Evolutionary conservation across 2,888 invertebrate species (phyloP).

Genomic region (Masnerella sp.): DNA sequence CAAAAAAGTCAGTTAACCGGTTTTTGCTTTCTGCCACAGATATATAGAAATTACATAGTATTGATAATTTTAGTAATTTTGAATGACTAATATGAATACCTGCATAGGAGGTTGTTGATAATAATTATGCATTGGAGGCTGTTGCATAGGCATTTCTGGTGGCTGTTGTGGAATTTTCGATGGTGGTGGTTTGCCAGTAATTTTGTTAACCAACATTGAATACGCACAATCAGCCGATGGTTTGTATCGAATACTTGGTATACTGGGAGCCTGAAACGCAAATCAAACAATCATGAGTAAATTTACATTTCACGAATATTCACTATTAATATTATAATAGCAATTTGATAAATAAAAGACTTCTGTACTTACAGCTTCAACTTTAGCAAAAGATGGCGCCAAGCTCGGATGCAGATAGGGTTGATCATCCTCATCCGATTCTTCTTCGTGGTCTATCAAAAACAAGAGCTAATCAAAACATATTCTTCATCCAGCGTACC

Average conservation of each 20-base stretch:
- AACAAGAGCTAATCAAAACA: slow-evolving; percentile 36
- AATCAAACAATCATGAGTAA: neutral
- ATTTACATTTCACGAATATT: neutral
- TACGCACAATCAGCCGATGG: slow-evolving; percentile 93
- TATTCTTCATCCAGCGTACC: slow-evolving; percentile 29
- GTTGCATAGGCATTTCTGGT: slow-evolving; percentile 64
- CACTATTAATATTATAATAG: neutral
- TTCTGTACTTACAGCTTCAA: slow-evolving; percentile 82
- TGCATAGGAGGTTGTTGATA: slow-evolving; percentile 68
- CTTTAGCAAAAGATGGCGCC: slow-evolving; percentile 79
- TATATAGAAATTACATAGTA: no score
- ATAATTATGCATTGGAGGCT: slow-evolving; percentile 67
- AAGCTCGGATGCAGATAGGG: slow-evolving; percentile 93
- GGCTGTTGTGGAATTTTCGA: slow-evolving; percentile 65
- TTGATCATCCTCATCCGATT: slow-evolving; percentile 81
- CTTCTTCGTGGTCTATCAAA: slow-evolving; percentile 70
- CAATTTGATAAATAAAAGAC: no score
- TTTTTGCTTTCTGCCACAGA: no score
- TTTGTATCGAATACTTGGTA: slow-evolving; percentile 85
- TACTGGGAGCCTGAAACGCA: slow-evolving; percentile 78
- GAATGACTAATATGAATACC: slow-evolving; percentile 60
- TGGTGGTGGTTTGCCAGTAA: slow-evolving; percentile 82
- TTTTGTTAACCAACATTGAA: slow-evolving; percentile 91
- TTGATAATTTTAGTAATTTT: no score
- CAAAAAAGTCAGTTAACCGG: no score